phyloP scores from a whole-genome alignment of 2,888 invertebrate genomes.

The Lacanobia wlatinum region DNA sequence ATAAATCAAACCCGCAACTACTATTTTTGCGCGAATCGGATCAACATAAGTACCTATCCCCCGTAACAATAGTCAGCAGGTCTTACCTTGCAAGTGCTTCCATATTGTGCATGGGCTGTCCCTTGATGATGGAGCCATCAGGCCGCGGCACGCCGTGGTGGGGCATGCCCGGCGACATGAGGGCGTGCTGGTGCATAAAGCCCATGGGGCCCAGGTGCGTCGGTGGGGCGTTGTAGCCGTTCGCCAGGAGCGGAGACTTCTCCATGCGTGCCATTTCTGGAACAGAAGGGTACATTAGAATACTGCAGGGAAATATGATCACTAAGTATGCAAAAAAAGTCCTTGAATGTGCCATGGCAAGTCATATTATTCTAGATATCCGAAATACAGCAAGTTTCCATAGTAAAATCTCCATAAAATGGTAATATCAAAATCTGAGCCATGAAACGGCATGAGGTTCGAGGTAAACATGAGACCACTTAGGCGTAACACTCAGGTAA shows the following conservation, averaged over 20 bases:
- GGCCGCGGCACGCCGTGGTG: slow-evolving; percentile 95
- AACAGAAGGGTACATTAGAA: slow-evolving; percentile 66
- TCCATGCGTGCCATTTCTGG: slow-evolving; percentile 97
- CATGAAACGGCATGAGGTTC: slow-evolving; percentile 55
- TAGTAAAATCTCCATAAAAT: slow-evolving; percentile 34
- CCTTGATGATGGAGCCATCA: slow-evolving; percentile 96
- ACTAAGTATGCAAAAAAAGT: background rate
- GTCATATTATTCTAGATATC: background rate
- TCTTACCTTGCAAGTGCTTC: slow-evolving; percentile 96
- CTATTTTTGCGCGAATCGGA: background rate
- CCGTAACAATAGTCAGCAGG: background rate
- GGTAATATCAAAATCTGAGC: slow-evolving; percentile 55
- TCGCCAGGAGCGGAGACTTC: slow-evolving; percentile 97
- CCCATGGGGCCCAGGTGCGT: slow-evolving; percentile 98
- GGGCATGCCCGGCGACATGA: slow-evolving; percentile 97
- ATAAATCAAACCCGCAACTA: no score
- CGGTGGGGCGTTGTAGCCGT: slow-evolving; percentile 98
- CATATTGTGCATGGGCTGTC: slow-evolving; percentile 96
- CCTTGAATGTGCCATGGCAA: background rate
- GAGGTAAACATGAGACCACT: slow-evolving; percentile 68
- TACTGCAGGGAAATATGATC: background rate
- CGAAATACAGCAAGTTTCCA: slow-evolving; percentile 13
- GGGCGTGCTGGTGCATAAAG: slow-evolving; percentile 97
- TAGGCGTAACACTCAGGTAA: slow-evolving; percentile 83
- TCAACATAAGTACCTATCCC: no score